Evolutionary conservation across 2,888 invertebrate species (phyloP).

Genomic region (Automeris io): DNA sequence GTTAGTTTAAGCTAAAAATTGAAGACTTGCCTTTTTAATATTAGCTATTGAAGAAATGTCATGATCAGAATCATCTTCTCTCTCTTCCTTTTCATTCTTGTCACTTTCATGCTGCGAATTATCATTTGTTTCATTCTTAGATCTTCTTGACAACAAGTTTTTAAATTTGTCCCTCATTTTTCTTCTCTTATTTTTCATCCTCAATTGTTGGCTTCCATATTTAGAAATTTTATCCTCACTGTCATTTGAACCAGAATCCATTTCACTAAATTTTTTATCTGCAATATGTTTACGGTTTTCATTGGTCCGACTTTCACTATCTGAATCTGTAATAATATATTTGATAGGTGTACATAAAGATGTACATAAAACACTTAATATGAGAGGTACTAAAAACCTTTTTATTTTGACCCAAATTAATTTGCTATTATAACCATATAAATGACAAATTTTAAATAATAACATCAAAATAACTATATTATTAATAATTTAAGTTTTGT

Average conservation of each 20-base stretch:
- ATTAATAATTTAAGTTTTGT: too few species aligned
- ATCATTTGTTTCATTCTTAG: not conserved
- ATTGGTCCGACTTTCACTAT: slow-evolving; percentile 12
- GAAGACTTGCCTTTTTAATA: not conserved
- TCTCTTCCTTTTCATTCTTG: slow-evolving; percentile 6
- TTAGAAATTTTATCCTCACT: slow-evolving; percentile 16
- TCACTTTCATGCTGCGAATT: slow-evolving; percentile 26
- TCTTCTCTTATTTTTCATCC: slow-evolving; percentile 46
- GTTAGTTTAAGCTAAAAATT: too few species aligned
- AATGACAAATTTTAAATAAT: too few species aligned
- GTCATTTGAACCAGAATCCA: slow-evolving; percentile 19
- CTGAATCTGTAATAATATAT: slow-evolving; percentile 11
- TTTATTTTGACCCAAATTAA: too few species aligned
- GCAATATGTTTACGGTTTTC: not conserved
- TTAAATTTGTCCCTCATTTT: slow-evolving; percentile 55
- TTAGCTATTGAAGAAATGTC: not conserved
- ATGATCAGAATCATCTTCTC: not conserved
- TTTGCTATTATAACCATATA: too few species aligned
- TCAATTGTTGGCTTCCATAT: slow-evolving; percentile 33
- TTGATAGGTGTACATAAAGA: too few species aligned
- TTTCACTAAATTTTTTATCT: slow-evolving; percentile 12
- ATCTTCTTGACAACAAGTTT: slow-evolving; percentile 8
- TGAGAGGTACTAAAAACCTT: too few species aligned
- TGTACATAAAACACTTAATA: too few species aligned
- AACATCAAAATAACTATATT: too few species aligned